Base-by-base conservation (phyloP, 2,113 vertebrate species). In the Uria aalge region DNA sequence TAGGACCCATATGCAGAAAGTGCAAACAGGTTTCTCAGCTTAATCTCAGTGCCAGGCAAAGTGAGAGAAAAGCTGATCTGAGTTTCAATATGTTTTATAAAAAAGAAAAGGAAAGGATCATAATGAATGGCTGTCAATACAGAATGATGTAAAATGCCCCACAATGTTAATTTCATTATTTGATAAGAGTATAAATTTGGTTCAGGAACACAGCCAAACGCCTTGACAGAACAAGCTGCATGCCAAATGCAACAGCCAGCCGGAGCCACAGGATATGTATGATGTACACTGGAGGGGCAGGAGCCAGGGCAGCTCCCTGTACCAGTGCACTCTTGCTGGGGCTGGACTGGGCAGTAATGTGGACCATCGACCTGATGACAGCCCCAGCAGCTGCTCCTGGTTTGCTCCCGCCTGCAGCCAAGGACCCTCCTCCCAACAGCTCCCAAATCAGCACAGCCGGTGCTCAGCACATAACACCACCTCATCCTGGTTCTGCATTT, bases 111-210 rank as follows among this genome's bases (percentile, higher is more conserved):
- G 52, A 77, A 88, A 78, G n/a, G 30, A 68, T 72, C 10, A 8
- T 48, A 67, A 84, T 19, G 27, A 88, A 90, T 45, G 59, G 21
- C 32, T 88, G 53, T 85, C 83, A 68, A 38, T 47, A 77, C 0
- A 0, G 34, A 68, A 76, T 43, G 34, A 73, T 55, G 57, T 84
- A 88, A 92, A 92, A 84, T 52, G 45, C 47, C 34, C 82, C 21
- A 24, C 62, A 47, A 71, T n/a, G 72, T 56, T 90, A 71, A 94
- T 80, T 79, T 71, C 62, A 71, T 92, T 84, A 87, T 87, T 90
- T 55, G 32, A 52, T 87, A 86, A 66, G 77, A 80, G 67, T n/a
- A 94, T 75, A 76, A 62, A 72, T 57, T 67, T 52, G 73, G 9
- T 62, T 90, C 57, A 87, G 86, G 68, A 84, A 90, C 41, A 62